Percentiles rank a stretch among this genome's conserved stretches.
These are phyloP conservation scores for Scleropages formosus DNA, from an alignment of 2,797 vertebrate genomes.

Conservation along the genomic window DNA sequence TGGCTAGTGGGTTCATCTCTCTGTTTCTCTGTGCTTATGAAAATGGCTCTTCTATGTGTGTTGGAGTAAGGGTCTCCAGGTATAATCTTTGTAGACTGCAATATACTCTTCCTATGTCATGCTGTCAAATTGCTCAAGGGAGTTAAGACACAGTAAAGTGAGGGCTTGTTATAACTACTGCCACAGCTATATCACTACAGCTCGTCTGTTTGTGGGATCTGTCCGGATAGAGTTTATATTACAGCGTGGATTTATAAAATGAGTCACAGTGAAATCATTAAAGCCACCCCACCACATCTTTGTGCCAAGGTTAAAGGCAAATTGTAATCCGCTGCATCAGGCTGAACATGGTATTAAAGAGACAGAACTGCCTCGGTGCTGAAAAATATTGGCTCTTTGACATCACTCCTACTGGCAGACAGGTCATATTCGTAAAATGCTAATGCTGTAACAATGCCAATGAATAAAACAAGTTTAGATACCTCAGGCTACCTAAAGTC, in stretches of 20 bases:
- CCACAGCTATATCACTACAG: neutral
- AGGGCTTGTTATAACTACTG: neutral
- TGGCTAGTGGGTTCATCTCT: no score
- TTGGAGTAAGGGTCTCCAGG: no score
- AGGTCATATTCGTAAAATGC: neutral
- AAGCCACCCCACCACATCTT: no score
- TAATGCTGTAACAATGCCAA: neutral
- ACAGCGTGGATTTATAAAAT: neutral
- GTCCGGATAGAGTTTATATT: neutral
- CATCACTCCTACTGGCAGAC: no score
- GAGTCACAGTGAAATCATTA: neutral
- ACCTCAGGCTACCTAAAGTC: neutral
- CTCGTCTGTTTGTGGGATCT: neutral
- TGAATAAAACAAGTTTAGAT: neutral
- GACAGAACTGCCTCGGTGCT: neutral
- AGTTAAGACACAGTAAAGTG: no score
- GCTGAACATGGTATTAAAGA: neutral
- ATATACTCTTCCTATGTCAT: no score
- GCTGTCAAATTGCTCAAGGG: no score
- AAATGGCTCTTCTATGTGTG: no score
- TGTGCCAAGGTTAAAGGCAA: neutral
- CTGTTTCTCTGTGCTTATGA: no score
- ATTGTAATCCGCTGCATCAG: neutral
- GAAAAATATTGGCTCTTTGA: neutral
- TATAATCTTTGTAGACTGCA: no score